These are phyloP conservation scores for Pecten maximus DNA, from an alignment of 2,888 invertebrate genomes.

Conservation along the genomic window DNA sequence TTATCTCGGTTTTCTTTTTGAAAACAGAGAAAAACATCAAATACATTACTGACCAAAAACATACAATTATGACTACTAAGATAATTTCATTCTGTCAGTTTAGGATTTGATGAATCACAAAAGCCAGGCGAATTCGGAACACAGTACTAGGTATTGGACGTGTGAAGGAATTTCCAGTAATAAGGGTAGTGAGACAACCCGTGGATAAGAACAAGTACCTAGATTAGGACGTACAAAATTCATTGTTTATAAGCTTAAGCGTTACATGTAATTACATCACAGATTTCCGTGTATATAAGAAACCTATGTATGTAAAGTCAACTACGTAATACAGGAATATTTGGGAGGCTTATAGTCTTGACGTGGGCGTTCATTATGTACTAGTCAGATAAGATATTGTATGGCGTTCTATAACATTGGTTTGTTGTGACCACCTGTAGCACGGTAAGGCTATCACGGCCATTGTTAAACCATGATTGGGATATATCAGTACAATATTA, in stretches of 20 bases:
- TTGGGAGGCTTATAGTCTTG: background rate
- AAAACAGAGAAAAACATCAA: too few relatives aligned
- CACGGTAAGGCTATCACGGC: background rate
- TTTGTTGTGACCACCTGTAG: background rate
- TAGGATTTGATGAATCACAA: too few relatives aligned
- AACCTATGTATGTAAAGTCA: background rate
- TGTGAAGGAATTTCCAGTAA: too few relatives aligned
- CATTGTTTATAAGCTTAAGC: background rate
- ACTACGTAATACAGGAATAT: slow-evolving; percentile 23
- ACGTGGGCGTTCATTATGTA: slow-evolving; percentile 28
- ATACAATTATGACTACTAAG: too few relatives aligned
- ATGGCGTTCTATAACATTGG: background rate
- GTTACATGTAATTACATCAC: background rate
- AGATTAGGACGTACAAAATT: background rate
- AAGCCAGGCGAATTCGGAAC: too few relatives aligned
- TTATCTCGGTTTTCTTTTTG: too few relatives aligned
- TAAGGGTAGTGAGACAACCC: background rate
- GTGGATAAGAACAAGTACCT: background rate
- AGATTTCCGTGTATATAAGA: background rate
- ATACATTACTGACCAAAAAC: too few relatives aligned
- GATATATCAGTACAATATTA: slow-evolving; percentile 9
- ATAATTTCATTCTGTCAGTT: too few relatives aligned
- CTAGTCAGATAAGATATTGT: slow-evolving; percentile 11
- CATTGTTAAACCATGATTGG: background rate
- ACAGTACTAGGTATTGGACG: too few relatives aligned